A percentile compares a stretch with the other conserved stretches of the same genome.
phyloP scores from a whole-genome alignment of 2,113 vertebrate genomes.

The Pleuronectes platessa region DNA sequence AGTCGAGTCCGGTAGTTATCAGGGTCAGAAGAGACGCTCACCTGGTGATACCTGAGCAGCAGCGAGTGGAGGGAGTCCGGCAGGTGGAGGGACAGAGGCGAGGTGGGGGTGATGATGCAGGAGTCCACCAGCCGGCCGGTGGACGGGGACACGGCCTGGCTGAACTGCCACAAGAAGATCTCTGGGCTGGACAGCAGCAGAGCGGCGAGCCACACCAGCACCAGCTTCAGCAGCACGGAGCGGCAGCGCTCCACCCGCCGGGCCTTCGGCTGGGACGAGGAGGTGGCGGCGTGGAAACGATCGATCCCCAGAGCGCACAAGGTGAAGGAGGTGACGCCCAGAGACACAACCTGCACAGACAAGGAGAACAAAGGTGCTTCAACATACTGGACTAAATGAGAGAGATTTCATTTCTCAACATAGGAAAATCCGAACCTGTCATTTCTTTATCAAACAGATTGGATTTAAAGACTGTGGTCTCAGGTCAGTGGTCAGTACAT shows the following conservation, averaged over 20 bases:
- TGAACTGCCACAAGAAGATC: slow-evolving; percentile 92
- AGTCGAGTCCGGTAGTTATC: too few species aligned
- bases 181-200: slow-evolving; percentile 90
- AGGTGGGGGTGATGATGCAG: slow-evolving; percentile 87
- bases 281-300: slow-evolving; percentile 93
- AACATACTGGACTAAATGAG: neutral
- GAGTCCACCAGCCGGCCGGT: slow-evolving; percentile 77
- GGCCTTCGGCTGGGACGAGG: slow-evolving; percentile 85
- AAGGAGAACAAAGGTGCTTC: neutral
- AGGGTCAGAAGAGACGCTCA: slow-evolving; percentile 37
- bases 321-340: slow-evolving; percentile 95
- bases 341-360: slow-evolving; percentile 86
- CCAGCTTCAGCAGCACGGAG: slow-evolving; percentile 92
- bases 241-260: slow-evolving; percentile 90
- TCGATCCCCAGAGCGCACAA: slow-evolving; percentile 94
- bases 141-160: slow-evolving; percentile 71
- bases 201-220: slow-evolving; percentile 93
- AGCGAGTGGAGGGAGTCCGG: slow-evolving; percentile 92
- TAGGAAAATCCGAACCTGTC: too few species aligned
- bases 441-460: too few species aligned
- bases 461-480: too few species aligned
- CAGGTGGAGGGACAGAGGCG: slow-evolving; percentile 83
- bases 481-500: too few species aligned
- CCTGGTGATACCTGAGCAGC: slow-evolving; percentile 93
- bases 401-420: neutral